Evolutionary conservation across 2,797 vertebrate genomes (phyloP), one percentile per base, ranked within the genome.

Genomic region (Danio tinwini): DNA sequence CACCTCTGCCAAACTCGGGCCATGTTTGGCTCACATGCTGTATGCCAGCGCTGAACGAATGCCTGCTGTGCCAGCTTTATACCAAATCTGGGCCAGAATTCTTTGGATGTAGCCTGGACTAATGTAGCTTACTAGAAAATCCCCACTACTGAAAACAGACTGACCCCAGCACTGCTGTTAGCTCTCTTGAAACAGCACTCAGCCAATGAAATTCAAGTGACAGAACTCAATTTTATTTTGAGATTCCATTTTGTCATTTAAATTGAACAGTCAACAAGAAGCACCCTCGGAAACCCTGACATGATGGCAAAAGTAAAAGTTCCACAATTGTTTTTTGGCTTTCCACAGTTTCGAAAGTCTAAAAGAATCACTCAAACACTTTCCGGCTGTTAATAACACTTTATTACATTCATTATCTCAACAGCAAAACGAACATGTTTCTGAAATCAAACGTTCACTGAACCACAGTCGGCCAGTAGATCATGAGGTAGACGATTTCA

Each of bases 401-500:
- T 94, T 96, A 94, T 93, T 96, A 96, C 94, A 95, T 94, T 96
- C 90, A 94, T 89, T 92, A 93, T 92, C 95, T 94, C 91, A 93
- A 92, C 90, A 94, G 92, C 91, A 95, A 94, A 91, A 93, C 89
- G 89, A 93, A 93, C 88, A 91, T 92, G 91, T 93, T 90, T 94
- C 88, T 90, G 94, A 95, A 92, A 90, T 91, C 93, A 88, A 90
- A 90, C 89, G 92, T 93, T 93, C 92, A 96, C 94, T 90, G 92
- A 90, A 92, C 92, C 83, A 90, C 94, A 93, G 90, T 91, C 86
- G 83, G 90, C 91, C 77, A 83, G 87, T 86, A 94, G 94, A 94
- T 87, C 89, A 92, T 96, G 97, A 99, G 97, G 96, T 98, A 99
- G 97, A 96, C 92, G 85, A 93, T 93, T 78, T 93, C 93, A 93